phyloP scores from a whole-genome alignment of 2,888 invertebrate genomes.

The Dolichomitus sp. region DNA sequence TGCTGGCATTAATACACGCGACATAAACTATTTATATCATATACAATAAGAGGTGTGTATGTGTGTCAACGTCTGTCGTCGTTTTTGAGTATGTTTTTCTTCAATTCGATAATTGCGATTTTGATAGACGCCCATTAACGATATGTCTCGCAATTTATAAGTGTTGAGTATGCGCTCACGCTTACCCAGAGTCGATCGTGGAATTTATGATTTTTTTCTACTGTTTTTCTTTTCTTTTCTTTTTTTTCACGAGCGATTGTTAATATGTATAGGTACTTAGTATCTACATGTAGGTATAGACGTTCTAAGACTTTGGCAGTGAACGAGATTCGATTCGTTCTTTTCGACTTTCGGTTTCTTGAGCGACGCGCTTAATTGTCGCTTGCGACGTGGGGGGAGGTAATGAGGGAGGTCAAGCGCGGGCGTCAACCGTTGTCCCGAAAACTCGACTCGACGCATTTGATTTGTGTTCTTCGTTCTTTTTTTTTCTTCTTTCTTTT shows the following conservation, averaged over 20 bases:
- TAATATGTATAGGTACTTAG: slow-evolving; percentile 66
- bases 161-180: slow-evolving; percentile 37
- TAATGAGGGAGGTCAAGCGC: slow-evolving; percentile 2
- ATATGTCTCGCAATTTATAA: slow-evolving; percentile 55
- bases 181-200: slow-evolving; percentile 16
- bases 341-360: slow-evolving; percentile 56
- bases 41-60: slow-evolving; percentile 53
- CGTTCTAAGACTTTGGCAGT: slow-evolving; percentile 86
- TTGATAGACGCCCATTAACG: slow-evolving; percentile 21
- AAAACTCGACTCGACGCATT: slow-evolving; percentile 49
- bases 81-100: slow-evolving; percentile 35
- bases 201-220: slow-evolving; percentile 16
- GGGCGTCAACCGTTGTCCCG: slow-evolving; percentile 41
- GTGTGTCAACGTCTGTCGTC: background rate
- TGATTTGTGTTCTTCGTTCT: slow-evolving; percentile 33
- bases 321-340: slow-evolving; percentile 82
- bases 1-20: slow-evolving; percentile 52
- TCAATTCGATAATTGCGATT: background rate
- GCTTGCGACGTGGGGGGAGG: slow-evolving; percentile 37
- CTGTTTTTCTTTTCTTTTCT: slow-evolving; percentile 34
- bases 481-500: slow-evolving; percentile 45
- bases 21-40: slow-evolving; percentile 61
- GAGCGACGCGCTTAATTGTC: slow-evolving; percentile 31
- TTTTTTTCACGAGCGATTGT: slow-evolving; percentile 50
- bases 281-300: slow-evolving; percentile 83